Conservation (phyloP, 2,797 vertebrate species). For the Apogon hyalosoma region DNA sequence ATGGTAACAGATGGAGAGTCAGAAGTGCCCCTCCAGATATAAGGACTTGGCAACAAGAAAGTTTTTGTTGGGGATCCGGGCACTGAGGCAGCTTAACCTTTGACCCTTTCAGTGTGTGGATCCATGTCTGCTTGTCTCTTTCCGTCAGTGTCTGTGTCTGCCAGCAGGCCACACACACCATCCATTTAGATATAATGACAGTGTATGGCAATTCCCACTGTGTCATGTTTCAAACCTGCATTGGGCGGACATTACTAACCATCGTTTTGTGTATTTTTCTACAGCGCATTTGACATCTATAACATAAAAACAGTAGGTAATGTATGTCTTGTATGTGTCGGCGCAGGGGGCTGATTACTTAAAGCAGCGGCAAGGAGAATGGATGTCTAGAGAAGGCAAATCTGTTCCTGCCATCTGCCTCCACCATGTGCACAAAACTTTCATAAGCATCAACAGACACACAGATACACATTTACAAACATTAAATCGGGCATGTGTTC, state of each 20-base stretch:
- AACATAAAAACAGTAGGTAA: slow-evolving; percentile 28
- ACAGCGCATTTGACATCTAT: background rate
- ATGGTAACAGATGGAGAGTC: slow-evolving; percentile 87
- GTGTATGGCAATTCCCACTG: background rate
- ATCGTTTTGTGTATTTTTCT: slow-evolving; percentile 28
- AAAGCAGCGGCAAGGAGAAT: slow-evolving; percentile 53
- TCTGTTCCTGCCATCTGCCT: slow-evolving; percentile 82
- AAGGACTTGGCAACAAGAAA: slow-evolving; percentile 76
- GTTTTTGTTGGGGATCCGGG: slow-evolving; percentile 77
- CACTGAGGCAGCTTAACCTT: slow-evolving; percentile 78
- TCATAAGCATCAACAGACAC: slow-evolving; percentile 64
- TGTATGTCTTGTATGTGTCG: slow-evolving; percentile 29
- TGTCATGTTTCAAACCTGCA: slow-evolving; percentile 3
- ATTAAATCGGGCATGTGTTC: slow-evolving; percentile 24
- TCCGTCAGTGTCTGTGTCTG: slow-evolving; percentile 25
- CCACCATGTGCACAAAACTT: slow-evolving; percentile 58
- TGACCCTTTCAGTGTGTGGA: slow-evolving; percentile 59
- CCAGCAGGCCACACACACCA: slow-evolving; percentile 1
- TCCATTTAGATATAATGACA: slow-evolving; percentile 17
- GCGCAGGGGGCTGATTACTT: slow-evolving; percentile 40
- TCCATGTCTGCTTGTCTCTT: slow-evolving; percentile 43
- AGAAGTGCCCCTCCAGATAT: slow-evolving; percentile 83
- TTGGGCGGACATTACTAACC: background rate
- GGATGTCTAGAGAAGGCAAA: slow-evolving; percentile 65
- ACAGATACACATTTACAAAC: slow-evolving; percentile 54